phyloP scores from a whole-genome alignment of 2,888 invertebrate genomes.

The Ptilodon capucinus region DNA sequence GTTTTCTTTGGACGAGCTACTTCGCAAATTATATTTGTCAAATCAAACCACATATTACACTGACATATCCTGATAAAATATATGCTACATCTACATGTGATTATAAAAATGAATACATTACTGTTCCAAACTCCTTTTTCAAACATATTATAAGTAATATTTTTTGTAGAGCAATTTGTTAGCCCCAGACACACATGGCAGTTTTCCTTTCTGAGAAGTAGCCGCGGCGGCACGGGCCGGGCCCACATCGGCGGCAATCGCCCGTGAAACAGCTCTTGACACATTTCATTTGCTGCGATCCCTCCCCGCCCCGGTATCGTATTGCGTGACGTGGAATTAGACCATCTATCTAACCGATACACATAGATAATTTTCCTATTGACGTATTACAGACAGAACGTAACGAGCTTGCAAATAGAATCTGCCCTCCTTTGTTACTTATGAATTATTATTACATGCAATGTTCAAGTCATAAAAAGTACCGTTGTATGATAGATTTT shows the following conservation, averaged over 20 bases:
- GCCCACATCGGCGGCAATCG: conserved; percentile 57
- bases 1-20: conserved; percentile 57
- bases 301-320: conserved; percentile 43
- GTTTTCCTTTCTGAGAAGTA: conserved; percentile 44
- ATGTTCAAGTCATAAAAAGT: no score
- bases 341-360: conserved; percentile 47
- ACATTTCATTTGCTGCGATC: conserved; percentile 70
- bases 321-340: conserved; percentile 54
- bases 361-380: conserved; percentile 41
- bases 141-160: not conserved
- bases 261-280: conserved; percentile 76
- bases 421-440: not conserved
- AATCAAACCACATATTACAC: conserved; percentile 47
- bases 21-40: conserved; percentile 56
- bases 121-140: not conserved
- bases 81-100: not conserved
- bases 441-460: no score
- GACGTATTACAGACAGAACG: conserved; percentile 16
- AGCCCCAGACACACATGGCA: conserved; percentile 23
- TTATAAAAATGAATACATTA: not conserved
- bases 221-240: conserved; percentile 21
- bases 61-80: conserved; percentile 3
- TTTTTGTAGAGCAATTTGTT: conserved; percentile 34
- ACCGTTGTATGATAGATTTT: no score
- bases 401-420: conserved; percentile 7